Evolutionary conservation across 1,140 invertebrate genomes (phyloP).

Genomic region (Mylabris phalerata): DNA sequence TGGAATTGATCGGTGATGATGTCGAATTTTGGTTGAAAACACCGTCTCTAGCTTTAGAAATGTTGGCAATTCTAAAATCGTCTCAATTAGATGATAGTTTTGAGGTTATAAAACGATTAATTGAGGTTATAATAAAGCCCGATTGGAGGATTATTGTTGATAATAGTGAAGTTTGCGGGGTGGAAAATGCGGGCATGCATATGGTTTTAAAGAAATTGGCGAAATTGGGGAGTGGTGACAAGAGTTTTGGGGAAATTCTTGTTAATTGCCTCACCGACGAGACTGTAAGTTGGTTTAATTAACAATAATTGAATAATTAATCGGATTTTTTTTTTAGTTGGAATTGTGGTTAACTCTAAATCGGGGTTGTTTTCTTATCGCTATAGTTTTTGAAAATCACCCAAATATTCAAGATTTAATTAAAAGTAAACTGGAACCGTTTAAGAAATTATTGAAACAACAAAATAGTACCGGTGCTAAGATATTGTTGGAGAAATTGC

Average conservation of each 20-base stretch:
- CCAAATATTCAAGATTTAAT: slow-evolving; percentile 25
- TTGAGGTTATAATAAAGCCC: slow-evolving; percentile 42
- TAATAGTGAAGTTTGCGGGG: slow-evolving; percentile 47
- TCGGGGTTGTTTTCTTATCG: slow-evolving; percentile 54
- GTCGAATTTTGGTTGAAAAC: slow-evolving; percentile 60
- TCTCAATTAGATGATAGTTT: slow-evolving; percentile 35
- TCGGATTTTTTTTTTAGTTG: slow-evolving; percentile 37
- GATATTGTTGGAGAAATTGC: slow-evolving; percentile 48
- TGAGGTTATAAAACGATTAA: slow-evolving; percentile 44
- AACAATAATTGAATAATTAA: neutral
- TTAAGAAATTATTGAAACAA: slow-evolving; percentile 37
- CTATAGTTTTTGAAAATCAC: slow-evolving; percentile 48
- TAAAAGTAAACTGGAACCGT: slow-evolving; percentile 30
- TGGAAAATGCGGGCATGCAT: slow-evolving; percentile 78
- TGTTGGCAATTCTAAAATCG: slow-evolving; percentile 61
- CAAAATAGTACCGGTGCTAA: slow-evolving; percentile 45
- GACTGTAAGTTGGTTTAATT: slow-evolving; percentile 45
- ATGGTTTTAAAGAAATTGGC: slow-evolving; percentile 75
- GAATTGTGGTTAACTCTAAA: slow-evolving; percentile 51
- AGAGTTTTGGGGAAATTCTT: slow-evolving; percentile 46
- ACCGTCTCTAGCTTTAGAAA: slow-evolving; percentile 61
- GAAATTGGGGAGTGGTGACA: slow-evolving; percentile 48
- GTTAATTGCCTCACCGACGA: slow-evolving; percentile 46
- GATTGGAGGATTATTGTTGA: slow-evolving; percentile 43
- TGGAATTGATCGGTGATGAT: slow-evolving; percentile 56